Evolutionary conservation across 2,113 vertebrate genomes (phyloP).

Genomic region (Nerophis ophidion): DNA sequence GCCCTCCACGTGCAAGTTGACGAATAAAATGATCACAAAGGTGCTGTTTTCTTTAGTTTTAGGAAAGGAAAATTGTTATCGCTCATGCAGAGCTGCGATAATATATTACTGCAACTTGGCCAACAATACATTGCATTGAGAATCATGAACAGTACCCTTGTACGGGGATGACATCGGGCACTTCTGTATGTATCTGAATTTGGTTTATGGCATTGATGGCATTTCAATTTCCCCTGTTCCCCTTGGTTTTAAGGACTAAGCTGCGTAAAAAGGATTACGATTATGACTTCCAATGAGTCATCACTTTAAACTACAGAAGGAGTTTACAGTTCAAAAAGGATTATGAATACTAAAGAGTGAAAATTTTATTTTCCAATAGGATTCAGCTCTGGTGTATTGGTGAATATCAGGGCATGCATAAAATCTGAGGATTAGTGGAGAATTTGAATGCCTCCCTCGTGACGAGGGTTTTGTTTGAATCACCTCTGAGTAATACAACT

Average conservation of each 20-base stretch:
- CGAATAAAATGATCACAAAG: neutral
- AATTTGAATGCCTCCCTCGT: conserved; percentile 54
- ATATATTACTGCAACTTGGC: conserved; percentile 1
- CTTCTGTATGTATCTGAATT: conserved; percentile 56
- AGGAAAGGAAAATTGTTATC: neutral
- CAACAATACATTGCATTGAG: conserved; percentile 20
- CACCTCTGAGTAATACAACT: conserved; percentile 59
- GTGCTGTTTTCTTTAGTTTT: neutral
- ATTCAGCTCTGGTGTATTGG: conserved; percentile 58
- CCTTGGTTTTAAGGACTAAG: conserved; percentile 61
- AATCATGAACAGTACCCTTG: conserved; percentile 48
- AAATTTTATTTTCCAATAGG: conserved; percentile 48
- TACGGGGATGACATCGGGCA: conserved; percentile 49
- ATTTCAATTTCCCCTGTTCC: conserved; percentile 60
- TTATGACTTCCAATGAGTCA: conserved; percentile 68
- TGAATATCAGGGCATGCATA: conserved; percentile 52
- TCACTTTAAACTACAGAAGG: conserved; percentile 74
- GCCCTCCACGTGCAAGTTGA: too few relatives aligned
- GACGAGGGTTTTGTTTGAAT: conserved; percentile 56
- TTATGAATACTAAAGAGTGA: conserved; percentile 73
- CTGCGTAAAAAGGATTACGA: conserved; percentile 69
- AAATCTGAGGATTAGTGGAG: conserved; percentile 63
- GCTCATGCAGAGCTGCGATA: neutral
- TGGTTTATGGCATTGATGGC: conserved; percentile 63
- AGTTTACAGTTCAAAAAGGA: conserved; percentile 73